A percentile compares a stretch with the other conserved stretches of the same genome.
These are phyloP conservation scores for Muntiacus muntjak DNA, from an alignment of 2,113 vertebrate species.

Conservation along the genomic window DNA sequence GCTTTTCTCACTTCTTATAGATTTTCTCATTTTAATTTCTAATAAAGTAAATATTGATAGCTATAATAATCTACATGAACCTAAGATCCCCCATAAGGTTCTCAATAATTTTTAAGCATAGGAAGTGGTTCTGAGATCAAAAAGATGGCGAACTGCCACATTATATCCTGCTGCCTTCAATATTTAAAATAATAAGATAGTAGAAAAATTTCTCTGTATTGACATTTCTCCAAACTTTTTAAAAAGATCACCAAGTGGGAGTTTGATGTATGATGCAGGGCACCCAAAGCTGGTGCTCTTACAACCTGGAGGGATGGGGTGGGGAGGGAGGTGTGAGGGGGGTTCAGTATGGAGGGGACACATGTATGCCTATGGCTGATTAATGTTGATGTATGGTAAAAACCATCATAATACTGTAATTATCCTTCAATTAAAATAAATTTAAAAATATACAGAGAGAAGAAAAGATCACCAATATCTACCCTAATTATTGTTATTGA, in stretches of 20 bases:
- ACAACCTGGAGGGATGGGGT: not conserved
- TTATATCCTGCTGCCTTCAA: not conserved
- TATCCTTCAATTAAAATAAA: not conserved
- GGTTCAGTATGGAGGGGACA: not conserved
- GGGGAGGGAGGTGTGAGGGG: not conserved
- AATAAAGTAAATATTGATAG: not conserved
- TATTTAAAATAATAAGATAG: not conserved
- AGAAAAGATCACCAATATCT: not conserved
- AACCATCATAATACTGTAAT: not conserved
- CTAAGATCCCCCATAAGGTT: not conserved
- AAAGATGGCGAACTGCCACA: not conserved
- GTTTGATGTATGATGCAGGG: not conserved
- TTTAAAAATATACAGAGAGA: not conserved
- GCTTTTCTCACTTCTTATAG: not conserved
- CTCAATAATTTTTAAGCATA: not conserved
- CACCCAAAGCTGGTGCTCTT: not conserved
- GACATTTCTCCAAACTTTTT: not conserved
- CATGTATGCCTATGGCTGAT: not conserved
- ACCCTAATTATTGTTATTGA: not conserved
- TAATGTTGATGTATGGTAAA: not conserved
- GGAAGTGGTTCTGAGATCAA: not conserved
- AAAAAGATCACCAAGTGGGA: not conserved
- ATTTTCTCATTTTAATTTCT: not conserved
- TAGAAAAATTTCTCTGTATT: not conserved
- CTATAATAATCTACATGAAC: not conserved